phyloP scores from a whole-genome alignment of 23 tunicate genomes.

The Oikopleura dioica region DNA sequence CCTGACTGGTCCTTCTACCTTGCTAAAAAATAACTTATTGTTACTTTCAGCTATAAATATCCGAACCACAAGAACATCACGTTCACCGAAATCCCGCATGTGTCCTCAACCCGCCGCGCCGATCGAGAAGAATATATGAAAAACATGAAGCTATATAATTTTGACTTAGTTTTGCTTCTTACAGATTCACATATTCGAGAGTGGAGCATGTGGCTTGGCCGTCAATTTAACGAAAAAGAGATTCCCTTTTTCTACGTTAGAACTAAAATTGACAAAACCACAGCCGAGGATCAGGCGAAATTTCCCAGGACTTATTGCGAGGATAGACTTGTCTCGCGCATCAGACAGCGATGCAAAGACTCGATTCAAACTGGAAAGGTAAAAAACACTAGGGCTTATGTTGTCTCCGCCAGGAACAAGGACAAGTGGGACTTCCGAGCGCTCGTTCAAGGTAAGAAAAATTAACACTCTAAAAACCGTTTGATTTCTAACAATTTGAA shows the following conservation, averaged over 20 bases:
- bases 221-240: not conserved
- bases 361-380: not conserved
- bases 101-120: not conserved
- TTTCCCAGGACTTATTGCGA: constrained; percentile 10
- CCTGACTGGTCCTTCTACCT: too few species aligned
- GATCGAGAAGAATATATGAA: constrained; percentile 1
- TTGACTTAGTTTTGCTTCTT: constrained; percentile 1
- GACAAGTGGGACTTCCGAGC: constrained; percentile 10
- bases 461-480: too few species aligned
- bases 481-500: too few species aligned
- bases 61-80: constrained; percentile 6
- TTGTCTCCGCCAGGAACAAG: not conserved
- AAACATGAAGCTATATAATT: not conserved
- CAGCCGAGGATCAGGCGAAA: not conserved
- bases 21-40: too few species aligned
- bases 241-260: constrained; percentile 5
- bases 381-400: not conserved
- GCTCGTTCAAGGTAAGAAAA: not conserved
- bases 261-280: constrained; percentile 5
- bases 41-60: too few species aligned
- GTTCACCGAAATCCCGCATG: not conserved
- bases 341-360: not conserved
- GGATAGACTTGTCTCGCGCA: not conserved
- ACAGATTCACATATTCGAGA: constrained; percentile 10
- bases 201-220: constrained; percentile 12